Conservation (phyloP, 2,113 vertebrate genomes). For the Corydoras sp. region DNA sequence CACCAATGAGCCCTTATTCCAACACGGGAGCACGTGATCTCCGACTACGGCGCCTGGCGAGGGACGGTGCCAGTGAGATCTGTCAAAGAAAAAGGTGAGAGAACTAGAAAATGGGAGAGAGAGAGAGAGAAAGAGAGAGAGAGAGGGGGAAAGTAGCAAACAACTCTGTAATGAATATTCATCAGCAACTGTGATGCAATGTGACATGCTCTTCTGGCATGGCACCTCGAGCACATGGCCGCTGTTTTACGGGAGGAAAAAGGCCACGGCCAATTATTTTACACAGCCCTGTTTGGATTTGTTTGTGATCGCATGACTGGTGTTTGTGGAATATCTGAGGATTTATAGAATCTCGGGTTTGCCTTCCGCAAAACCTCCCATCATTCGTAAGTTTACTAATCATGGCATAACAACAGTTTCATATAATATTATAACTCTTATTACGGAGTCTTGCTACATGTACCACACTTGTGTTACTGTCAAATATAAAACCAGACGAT, state of each 20-base stretch:
- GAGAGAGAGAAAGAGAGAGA: slow-evolving; percentile 10
- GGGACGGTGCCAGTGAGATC: slow-evolving; percentile 33
- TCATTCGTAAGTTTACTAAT: no score
- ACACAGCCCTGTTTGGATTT: slow-evolving; percentile 29
- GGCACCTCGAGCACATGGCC: slow-evolving; percentile 61
- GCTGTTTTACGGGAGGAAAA: slow-evolving; percentile 56
- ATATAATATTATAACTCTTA: no score
- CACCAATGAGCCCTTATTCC: slow-evolving; percentile 7
- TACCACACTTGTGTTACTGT: no score
- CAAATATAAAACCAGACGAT: no score
- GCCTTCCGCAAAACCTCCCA: neutral
- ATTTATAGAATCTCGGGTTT: neutral
- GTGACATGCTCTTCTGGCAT: slow-evolving; percentile 66
- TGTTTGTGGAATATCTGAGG: slow-evolving; percentile 5
- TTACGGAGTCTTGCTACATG: no score
- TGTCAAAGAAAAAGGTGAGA: slow-evolving; percentile 35
- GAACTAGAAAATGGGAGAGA: slow-evolving; percentile 13
- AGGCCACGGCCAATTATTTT: slow-evolving; percentile 37
- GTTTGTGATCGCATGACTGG: slow-evolving; percentile 3
- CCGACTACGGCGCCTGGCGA: slow-evolving; percentile 13
- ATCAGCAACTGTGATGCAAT: slow-evolving; percentile 67
- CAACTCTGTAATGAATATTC: slow-evolving; percentile 67
- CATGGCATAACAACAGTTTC: no score
- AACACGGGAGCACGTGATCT: slow-evolving; percentile 22
- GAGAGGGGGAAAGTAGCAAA: slow-evolving; percentile 31